Conservation (phyloP, 2,797 vertebrate species). For the Hippoglossus hippoglossus region DNA sequence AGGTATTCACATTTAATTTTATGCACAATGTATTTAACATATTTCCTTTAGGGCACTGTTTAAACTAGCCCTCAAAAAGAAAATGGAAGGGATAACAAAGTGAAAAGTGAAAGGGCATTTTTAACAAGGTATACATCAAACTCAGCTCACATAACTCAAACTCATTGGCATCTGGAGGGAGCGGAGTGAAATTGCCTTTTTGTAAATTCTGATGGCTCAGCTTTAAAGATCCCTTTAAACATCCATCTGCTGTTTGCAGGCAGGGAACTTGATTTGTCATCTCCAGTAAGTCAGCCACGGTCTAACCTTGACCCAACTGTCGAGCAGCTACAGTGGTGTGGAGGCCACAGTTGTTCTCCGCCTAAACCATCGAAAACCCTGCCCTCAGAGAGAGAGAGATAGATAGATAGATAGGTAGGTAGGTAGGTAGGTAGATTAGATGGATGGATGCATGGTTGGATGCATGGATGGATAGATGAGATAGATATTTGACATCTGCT, state of each 20-base stretch:
- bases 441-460: constrained; percentile 1
- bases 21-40: not conserved
- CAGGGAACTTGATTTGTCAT: constrained; percentile 13
- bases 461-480: constrained; percentile 9
- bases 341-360: constrained; percentile 33
- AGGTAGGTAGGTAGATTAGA: no score
- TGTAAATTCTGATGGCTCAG: constrained; percentile 6
- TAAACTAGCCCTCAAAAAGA: not conserved
- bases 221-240: constrained; percentile 15
- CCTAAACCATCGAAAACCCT: constrained; percentile 38
- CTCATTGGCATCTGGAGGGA: not conserved
- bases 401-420: not conserved
- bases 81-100: not conserved
- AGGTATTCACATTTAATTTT: constrained; percentile 1
- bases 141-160: not conserved
- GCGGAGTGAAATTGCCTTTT: not conserved
- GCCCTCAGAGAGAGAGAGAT: constrained; percentile 9
- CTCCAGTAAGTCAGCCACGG: constrained; percentile 21
- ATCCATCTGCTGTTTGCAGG: not conserved
- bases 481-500: constrained; percentile 28
- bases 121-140: not conserved
- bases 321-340: constrained; percentile 11
- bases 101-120: not conserved
- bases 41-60: constrained; percentile 6
- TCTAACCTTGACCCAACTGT: constrained; percentile 24